Percentiles rank a stretch among this genome's conserved stretches.
Evolutionary conservation across 23 tunicate genomes (phyloP).

Genomic region (Oikopleura dioica): DNA sequence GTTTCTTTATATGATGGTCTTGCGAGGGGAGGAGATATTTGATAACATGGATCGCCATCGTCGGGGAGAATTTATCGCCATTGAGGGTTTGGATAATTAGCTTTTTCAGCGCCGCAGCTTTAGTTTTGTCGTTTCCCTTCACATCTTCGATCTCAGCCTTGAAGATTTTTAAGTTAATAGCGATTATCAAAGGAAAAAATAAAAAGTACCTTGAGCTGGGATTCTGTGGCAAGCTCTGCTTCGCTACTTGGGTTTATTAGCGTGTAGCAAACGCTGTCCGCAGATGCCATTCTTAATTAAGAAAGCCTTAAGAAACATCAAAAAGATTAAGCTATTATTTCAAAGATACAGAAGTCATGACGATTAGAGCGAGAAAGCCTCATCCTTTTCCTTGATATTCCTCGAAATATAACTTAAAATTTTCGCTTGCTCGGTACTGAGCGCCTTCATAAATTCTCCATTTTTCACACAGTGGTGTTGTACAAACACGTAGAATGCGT

Average conservation of each 20-base stretch:
- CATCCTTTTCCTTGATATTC: neutral
- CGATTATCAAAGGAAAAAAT: too few species aligned
- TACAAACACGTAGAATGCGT: neutral
- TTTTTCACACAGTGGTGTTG: neutral
- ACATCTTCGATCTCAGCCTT: constrained; percentile 64
- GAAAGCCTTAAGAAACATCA: neutral
- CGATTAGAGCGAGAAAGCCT: neutral
- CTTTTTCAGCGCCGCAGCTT: constrained; percentile 75
- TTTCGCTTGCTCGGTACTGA: neutral
- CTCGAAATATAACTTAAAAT: neutral
- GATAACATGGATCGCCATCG: constrained; percentile 20
- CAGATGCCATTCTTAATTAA: constrained; percentile 49
- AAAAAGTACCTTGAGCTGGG: constrained; percentile 44
- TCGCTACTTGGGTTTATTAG: constrained; percentile 71
- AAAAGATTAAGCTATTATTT: neutral
- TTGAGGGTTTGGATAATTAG: constrained; percentile 78
- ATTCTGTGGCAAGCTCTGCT: constrained; percentile 63
- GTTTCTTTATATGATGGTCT: constrained; percentile 76
- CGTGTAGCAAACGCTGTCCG: constrained; percentile 93
- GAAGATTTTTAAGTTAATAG: too few species aligned
- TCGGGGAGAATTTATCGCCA: constrained; percentile 82
- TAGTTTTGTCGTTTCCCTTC: constrained; percentile 49
- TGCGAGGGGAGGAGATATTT: constrained; percentile 81
- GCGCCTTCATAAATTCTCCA: neutral
- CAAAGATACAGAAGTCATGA: neutral